Evolutionary conservation across 2,113 vertebrate species (phyloP).

Genomic region (Epinephelus lanceolatus): DNA sequence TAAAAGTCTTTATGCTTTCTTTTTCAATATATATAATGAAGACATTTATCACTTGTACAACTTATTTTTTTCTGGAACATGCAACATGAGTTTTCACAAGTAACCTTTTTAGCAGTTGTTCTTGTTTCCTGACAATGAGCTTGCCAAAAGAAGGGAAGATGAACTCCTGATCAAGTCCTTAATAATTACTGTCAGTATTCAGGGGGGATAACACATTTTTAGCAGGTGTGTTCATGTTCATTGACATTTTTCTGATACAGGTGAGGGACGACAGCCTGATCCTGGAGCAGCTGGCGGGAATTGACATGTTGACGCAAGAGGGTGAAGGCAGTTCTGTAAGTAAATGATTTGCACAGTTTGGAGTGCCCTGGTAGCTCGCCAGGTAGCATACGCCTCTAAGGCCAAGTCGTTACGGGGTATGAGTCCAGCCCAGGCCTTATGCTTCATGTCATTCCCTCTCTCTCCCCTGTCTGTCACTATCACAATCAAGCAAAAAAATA

Average conservation of each 20-base stretch:
- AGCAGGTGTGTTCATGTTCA: no score
- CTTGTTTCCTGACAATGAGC: neutral
- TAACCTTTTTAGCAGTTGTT: neutral
- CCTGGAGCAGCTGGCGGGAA: constrained; percentile 73
- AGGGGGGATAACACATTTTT: neutral
- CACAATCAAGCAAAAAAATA: no score
- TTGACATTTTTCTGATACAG: constrained; percentile 30
- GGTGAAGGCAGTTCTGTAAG: constrained; percentile 67
- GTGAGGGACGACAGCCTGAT: constrained; percentile 69
- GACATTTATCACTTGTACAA: neutral
- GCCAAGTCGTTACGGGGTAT: no score
- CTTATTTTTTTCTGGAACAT: neutral
- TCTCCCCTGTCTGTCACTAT: no score
- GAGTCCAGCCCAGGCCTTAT: no score
- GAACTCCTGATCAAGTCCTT: neutral
- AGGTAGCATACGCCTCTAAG: no score
- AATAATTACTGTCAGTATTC: neutral
- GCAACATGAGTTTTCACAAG: neutral
- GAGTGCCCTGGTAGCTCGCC: no score
- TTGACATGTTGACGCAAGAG: constrained; percentile 74
- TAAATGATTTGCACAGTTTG: neutral
- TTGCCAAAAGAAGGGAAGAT: neutral
- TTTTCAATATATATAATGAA: neutral
- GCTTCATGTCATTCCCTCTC: no score
- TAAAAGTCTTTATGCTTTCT: neutral